Percentiles rank a stretch among this genome's conserved stretches.
Conservation (phyloP, 2,797 vertebrate genomes). For the Eulemur albifrons region DNA sequence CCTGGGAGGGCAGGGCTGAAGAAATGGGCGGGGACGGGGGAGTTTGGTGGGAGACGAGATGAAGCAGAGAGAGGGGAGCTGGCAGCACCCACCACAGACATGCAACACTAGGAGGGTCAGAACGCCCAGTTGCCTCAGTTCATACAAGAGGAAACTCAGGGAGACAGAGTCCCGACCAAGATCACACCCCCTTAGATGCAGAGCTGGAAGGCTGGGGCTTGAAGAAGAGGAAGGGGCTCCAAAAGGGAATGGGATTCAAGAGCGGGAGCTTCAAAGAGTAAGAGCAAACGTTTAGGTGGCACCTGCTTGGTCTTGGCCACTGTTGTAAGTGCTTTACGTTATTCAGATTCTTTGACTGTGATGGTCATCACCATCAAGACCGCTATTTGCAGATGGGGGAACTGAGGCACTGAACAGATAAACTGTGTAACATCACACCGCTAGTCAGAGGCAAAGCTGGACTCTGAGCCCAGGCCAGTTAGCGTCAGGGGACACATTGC, state of each 20-base stretch:
- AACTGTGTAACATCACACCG: not conserved
- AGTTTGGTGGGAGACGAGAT: not conserved
- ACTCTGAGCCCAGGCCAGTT: not conserved
- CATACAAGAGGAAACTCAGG: not conserved
- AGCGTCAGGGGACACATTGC: not conserved
- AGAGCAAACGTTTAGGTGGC: fast-evolving
- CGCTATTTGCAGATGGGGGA: not conserved
- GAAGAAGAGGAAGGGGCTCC: not conserved
- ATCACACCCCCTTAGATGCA: not conserved
- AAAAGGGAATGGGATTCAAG: not conserved
- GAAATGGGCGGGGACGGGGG: not conserved
- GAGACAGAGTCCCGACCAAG: not conserved
- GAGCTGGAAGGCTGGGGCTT: not conserved
- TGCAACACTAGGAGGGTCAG: fast-evolving
- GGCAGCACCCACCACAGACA: too few relatives aligned
- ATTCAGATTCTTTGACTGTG: too few relatives aligned
- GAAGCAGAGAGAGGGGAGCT: not conserved
- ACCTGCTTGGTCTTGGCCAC: not conserved
- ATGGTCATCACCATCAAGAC: not conserved
- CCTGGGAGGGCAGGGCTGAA: not conserved
- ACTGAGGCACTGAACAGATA: not conserved
- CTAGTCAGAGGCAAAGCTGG: not conserved
- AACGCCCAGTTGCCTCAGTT: not conserved
- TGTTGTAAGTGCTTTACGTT: fast-evolving
- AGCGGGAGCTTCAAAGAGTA: not conserved